These are phyloP conservation scores for Sycophila texana DNA, from an alignment of 2,888 invertebrate species.

Conservation along the genomic window DNA sequence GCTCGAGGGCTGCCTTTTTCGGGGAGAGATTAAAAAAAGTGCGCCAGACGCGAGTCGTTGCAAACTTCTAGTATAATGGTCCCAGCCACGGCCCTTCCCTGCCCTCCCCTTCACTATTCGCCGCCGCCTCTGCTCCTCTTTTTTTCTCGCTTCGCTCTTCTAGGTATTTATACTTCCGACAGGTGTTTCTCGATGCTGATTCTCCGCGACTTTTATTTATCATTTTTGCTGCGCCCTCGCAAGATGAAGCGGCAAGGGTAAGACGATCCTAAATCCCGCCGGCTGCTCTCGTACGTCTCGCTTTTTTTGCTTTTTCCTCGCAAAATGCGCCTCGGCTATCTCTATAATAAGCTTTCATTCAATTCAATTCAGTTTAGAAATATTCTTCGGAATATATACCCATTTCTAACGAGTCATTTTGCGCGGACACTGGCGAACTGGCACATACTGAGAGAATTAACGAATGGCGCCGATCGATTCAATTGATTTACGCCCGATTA, in stretches of 20 bases:
- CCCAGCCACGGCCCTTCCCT: constrained; percentile 1
- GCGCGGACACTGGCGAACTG: too few species aligned
- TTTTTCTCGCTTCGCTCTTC: constrained; percentile 30
- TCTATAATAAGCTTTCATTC: too few species aligned
- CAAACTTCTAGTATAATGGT: constrained; percentile 44
- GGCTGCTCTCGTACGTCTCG: not conserved
- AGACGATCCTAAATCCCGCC: not conserved
- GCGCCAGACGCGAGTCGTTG: constrained; percentile 51
- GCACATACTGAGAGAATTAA: too few species aligned
- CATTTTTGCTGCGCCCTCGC: not conserved
- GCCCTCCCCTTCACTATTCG: constrained; percentile 15
- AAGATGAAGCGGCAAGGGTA: not conserved
- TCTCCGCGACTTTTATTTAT: not conserved
- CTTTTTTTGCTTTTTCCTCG: too few species aligned
- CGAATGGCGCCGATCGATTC: too few species aligned
- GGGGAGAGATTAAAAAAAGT: constrained; percentile 51
- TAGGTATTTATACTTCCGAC: constrained; percentile 56
- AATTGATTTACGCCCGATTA: too few species aligned
- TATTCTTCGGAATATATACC: too few species aligned
- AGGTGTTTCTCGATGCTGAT: constrained; percentile 52
- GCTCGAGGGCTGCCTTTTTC: constrained; percentile 51
- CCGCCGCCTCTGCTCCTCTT: constrained; percentile 43
- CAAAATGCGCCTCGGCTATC: not conserved
- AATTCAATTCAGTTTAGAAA: too few species aligned
- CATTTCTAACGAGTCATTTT: too few species aligned